Conservation (phyloP, 1,140 invertebrate genomes). For the Drosophila ficusphila region DNA sequence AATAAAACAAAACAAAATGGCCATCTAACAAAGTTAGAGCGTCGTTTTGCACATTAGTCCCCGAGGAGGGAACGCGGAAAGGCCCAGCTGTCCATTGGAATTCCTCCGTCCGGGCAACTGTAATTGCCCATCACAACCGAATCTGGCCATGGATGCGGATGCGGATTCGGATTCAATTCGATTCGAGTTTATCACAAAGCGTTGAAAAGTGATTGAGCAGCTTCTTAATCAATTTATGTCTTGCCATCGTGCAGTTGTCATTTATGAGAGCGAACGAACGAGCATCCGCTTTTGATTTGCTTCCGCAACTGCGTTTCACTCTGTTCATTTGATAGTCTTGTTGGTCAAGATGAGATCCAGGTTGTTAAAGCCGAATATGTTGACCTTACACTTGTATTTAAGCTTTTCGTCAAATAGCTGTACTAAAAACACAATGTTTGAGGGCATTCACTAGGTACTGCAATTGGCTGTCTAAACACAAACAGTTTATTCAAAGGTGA, state of each 20-base stretch:
- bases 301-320: not conserved
- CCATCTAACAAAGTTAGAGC: conserved; percentile 40
- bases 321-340: not conserved
- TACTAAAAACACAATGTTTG: no score
- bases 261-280: conserved; percentile 16
- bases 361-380: no score
- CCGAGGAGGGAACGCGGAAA: conserved; percentile 3
- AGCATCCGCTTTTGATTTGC: conserved; percentile 18
- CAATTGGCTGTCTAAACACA: no score
- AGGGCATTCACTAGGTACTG: no score
- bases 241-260: not conserved
- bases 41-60: conserved; percentile 37
- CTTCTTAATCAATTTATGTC: conserved; percentile 42
- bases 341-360: no score
- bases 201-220: conserved; percentile 43
- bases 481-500: no score
- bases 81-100: not conserved
- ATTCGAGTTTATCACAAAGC: conserved; percentile 42
- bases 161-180: conserved; percentile 17
- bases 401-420: no score
- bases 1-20: conserved; percentile 42
- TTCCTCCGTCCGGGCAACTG: not conserved
- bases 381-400: no score
- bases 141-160: not conserved
- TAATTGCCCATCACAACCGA: conserved; percentile 34